Evolutionary conservation across 2,113 vertebrate species (phyloP).

Genomic region (Pseudopodoces humilis): DNA sequence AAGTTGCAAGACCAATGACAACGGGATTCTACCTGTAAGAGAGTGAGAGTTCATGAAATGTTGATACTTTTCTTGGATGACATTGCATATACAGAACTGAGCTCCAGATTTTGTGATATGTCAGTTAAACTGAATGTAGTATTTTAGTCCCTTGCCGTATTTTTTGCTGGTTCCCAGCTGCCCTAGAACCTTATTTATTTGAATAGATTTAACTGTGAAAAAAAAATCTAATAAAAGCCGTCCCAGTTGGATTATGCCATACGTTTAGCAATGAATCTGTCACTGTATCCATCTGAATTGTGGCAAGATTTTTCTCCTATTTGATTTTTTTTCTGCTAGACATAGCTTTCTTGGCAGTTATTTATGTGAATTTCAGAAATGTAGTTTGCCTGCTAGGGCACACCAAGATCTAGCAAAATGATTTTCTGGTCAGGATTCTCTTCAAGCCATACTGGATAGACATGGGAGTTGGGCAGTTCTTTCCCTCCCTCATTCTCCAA

Average conservation of each 20-base stretch:
- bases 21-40: neutral
- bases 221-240: neutral
- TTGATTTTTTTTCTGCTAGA: neutral
- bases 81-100: neutral
- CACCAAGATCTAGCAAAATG: rapidly evolving
- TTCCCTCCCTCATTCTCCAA: neutral
- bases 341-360: neutral
- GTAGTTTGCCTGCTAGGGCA: neutral
- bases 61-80: neutral
- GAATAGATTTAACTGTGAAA: neutral
- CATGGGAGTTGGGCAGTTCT: neutral
- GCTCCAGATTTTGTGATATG: neutral
- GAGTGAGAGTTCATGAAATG: neutral
- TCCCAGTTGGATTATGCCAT: neutral
- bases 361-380: neutral
- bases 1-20: neutral
- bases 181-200: neutral
- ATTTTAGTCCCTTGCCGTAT: neutral
- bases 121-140: neutral
- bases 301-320: neutral
- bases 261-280: neutral
- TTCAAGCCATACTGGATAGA: neutral
- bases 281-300: neutral
- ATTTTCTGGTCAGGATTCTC: neutral
- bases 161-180: neutral